Percentiles rank a stretch among this genome's conserved stretches.
phyloP scores from a whole-genome alignment of 2,888 invertebrate genomes.

The Ornithoptera alexandrae region DNA sequence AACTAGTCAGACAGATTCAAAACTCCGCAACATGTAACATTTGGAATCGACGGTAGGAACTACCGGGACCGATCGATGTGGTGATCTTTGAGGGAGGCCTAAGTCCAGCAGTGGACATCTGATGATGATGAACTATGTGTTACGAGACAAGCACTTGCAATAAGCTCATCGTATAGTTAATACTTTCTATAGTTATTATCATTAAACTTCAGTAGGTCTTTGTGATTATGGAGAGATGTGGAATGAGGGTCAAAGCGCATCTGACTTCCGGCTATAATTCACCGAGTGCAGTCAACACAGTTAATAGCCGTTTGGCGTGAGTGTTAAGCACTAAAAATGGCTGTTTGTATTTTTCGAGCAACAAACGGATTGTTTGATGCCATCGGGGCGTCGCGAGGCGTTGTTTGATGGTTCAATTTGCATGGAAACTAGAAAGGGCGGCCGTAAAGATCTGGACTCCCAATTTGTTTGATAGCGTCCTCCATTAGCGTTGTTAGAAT shows the following conservation, averaged over 20 bases:
- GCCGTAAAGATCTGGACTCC: constrained; percentile 32
- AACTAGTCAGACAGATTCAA: no score
- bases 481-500: constrained; percentile 26
- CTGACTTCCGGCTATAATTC: constrained; percentile 61
- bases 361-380: constrained; percentile 30
- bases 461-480: constrained; percentile 29
- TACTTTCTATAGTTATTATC: no score
- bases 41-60: no score
- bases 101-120: no score
- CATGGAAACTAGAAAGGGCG: constrained; percentile 34
- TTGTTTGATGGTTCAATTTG: constrained; percentile 38
- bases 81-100: no score
- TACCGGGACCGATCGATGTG: no score
- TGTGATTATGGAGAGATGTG: no score
- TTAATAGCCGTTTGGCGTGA: constrained; percentile 71
- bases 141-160: no score
- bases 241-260: constrained; percentile 28
- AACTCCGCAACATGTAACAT: no score
- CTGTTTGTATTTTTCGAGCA: constrained; percentile 32
- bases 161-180: no score
- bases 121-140: no score
- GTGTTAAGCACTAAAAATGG: constrained; percentile 54
- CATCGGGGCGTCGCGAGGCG: constrained; percentile 25
- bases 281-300: constrained; percentile 45
- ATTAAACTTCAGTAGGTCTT: no score